Base-by-base conservation (phyloP, 2,888 invertebrate species). In the Drosophila colorata region DNA sequence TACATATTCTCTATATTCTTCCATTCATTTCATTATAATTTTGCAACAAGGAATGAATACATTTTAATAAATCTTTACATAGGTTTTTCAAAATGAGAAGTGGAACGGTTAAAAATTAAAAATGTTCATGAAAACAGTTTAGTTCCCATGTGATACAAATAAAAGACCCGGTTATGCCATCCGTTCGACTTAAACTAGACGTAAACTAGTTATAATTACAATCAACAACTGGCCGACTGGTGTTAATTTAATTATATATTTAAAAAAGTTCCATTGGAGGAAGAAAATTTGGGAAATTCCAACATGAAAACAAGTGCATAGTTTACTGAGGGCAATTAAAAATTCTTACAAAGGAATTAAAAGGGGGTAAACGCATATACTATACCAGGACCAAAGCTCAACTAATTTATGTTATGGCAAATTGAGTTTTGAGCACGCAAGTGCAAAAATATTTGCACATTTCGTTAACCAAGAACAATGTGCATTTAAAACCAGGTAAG, bases 191-290 rank as follows among this genome's bases (percentile, higher is more conserved):
- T 25, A n/a, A n/a, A n/a, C n/a, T n/a, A n/a, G n/a, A n/a, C n/a
- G n/a, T n/a, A n/a, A n/a, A n/a, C n/a, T 31, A 18, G 9, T 0
- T 37, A 6, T 16, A 31, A 20, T 18, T 37, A 2, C 9, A 8
- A 11, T 31, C n/a, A 51, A n/a, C 6, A 46, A 16, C 14, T 13
- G 8, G 18, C 14, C 35, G 11, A 16, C 33, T 49, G 64, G 68
- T 70, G 81, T 80, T 80, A 67, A 81, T 84, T 69, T 59, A 77
- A 66, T 66, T 58, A 53, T 51, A 44, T 43, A 57, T 64, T 64
- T 25, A 38, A 59, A 43, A 38, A 43, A 44, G 35, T 38, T 43
- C 11, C n/a, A 23, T 16, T 20, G 13, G 7, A 14, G 16, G 16
- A 16, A 38, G 9, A 11, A 46, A 28, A 13, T 33, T 11, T 47